These are phyloP conservation scores for Heliopora coerulea DNA, from an alignment of 92 coral and sea anemone species.

Conservation along the genomic window DNA sequence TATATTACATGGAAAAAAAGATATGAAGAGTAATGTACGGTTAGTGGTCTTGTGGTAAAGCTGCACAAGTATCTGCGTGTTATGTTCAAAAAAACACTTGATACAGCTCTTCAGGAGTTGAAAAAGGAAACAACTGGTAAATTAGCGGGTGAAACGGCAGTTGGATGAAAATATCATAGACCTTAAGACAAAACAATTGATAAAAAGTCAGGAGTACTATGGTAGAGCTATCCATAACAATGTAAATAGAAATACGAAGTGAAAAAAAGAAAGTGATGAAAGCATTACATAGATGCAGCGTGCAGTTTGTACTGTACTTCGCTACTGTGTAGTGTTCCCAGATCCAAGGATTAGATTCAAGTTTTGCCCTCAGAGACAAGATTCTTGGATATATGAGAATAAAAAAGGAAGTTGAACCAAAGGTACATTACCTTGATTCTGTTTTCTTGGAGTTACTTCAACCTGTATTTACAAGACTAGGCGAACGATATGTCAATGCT, in stretches of 20 bases:
- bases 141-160: constrained; percentile 29
- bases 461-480: constrained; percentile 28
- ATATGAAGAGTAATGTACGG: constrained; percentile 30
- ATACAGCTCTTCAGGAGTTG: too few relatives aligned
- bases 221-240: constrained; percentile 38
- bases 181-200: constrained; percentile 27
- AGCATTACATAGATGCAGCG: constrained; percentile 11
- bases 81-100: too few relatives aligned
- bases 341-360: constrained; percentile 28
- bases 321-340: constrained; percentile 2
- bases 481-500: constrained; percentile 26
- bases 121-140: constrained; percentile 8
- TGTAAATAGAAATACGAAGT: constrained; percentile 5
- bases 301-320: constrained; percentile 8
- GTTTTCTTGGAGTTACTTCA: constrained; percentile 35
- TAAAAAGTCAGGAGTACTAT: constrained; percentile 26
- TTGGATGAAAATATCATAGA: constrained; percentile 27
- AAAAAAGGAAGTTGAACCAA: not conserved
- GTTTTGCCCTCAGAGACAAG: not conserved
- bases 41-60: constrained; percentile 31
- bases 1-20: constrained; percentile 18
- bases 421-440: constrained; percentile 41
- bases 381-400: constrained; percentile 23
- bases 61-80: constrained; percentile 12
- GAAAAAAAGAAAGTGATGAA: constrained; percentile 4